phyloP scores from a whole-genome alignment of 2,113 vertebrate genomes.

The Macquaria australasica region DNA sequence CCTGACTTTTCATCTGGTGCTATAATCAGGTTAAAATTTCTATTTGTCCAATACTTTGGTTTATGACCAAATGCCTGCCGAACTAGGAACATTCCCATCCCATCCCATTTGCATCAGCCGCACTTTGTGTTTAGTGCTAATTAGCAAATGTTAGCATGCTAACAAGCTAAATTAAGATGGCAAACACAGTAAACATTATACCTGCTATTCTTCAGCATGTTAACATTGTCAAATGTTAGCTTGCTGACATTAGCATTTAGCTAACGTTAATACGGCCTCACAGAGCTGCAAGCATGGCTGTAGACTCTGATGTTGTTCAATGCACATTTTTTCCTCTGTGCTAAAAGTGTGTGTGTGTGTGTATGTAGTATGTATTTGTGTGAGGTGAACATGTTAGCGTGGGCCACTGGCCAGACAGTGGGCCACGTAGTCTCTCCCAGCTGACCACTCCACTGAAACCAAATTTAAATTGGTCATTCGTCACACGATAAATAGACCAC shows the following conservation, averaged over 20 bases:
- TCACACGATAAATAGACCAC: conserved; percentile 67
- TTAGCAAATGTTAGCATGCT: background rate
- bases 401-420: conserved; percentile 10
- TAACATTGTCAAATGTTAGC: background rate
- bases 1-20: background rate
- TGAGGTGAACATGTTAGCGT: conserved; percentile 7
- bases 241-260: background rate
- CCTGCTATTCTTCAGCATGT: background rate
- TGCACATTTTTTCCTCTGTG: conserved; percentile 1
- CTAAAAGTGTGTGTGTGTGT: conserved; percentile 16
- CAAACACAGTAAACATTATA: background rate
- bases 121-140: background rate
- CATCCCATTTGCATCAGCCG: background rate
- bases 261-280: background rate
- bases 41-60: background rate
- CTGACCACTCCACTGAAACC: conserved; percentile 46
- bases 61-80: background rate
- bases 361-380: background rate
- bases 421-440: conserved; percentile 39
- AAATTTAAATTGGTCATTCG: conserved; percentile 67
- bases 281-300: background rate
- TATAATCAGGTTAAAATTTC: background rate
- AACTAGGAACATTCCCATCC: background rate
- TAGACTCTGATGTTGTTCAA: background rate
- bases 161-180: background rate